phyloP scores from a whole-genome alignment of 1,140 invertebrate species.

The Macrobrachium nipponense region DNA sequence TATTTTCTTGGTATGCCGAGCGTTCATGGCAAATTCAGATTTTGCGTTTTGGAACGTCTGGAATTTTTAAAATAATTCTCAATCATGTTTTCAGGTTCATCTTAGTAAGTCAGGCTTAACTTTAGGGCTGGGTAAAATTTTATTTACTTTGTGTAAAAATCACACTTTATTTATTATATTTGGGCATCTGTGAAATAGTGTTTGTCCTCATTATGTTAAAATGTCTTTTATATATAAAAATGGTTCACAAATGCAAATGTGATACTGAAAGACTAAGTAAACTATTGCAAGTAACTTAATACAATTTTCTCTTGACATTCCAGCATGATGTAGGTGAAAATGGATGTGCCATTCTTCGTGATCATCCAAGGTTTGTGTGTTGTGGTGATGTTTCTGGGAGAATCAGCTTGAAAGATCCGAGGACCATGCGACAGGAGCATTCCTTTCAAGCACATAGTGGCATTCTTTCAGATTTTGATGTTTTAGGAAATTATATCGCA shows the following conservation, averaged over 20 bases:
- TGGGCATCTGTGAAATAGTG: too few relatives aligned
- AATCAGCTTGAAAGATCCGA: conserved; percentile 86
- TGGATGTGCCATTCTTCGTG: conserved; percentile 89
- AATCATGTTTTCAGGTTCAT: too few relatives aligned
- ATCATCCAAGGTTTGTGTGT: conserved; percentile 83
- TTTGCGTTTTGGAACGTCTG: too few relatives aligned
- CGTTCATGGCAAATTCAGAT: too few relatives aligned
- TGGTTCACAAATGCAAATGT: background rate
- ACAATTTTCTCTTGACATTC: conserved; percentile 14
- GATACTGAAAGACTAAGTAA: background rate
- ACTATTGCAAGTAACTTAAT: background rate
- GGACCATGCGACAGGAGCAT: conserved; percentile 83
- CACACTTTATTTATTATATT: too few relatives aligned
- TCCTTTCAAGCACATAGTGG: conserved; percentile 88
- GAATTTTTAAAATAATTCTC: too few relatives aligned
- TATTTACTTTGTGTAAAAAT: too few relatives aligned
- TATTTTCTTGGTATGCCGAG: too few relatives aligned
- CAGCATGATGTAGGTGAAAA: conserved; percentile 79
- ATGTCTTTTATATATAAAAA: too few relatives aligned
- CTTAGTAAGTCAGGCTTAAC: too few relatives aligned
- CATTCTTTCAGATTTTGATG: conserved; percentile 92
- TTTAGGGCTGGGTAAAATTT: too few relatives aligned
- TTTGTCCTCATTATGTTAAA: too few relatives aligned
- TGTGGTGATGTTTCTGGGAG: conserved; percentile 87
- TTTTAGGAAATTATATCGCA: conserved; percentile 92